Evolutionary conservation across 2,797 vertebrate genomes (phyloP), one percentile per base, ranked within the genome.

Genomic region (Hyperoplus lanceolatus): DNA sequence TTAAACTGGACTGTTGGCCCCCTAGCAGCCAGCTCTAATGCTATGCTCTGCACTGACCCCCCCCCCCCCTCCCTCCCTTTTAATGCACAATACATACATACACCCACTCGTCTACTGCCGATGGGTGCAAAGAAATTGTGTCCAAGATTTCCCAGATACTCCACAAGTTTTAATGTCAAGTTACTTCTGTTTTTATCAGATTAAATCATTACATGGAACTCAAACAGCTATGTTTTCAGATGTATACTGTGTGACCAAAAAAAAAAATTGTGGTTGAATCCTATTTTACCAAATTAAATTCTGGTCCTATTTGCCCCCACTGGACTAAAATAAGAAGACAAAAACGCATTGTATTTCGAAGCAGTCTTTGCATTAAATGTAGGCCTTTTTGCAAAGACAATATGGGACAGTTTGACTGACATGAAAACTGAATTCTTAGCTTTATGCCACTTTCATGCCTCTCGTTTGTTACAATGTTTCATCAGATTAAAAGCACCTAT

Each of bases 1-100:
- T 86, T 82, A 78, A 46, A 72, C 87, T 67, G 73, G 87, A 84
- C 90, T 80, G 29, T 29, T 29, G 87, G 82, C 72, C 91, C 73
- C 81, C 70, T 75, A 69, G 80, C 82, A 87, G 85, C 73, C 89
- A 77, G 41, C 72, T 62, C 43, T 60, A 29, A 72, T 45, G 70
- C 42, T 14, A 29, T 29, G 48, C 62, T 59, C 43, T 53, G 36
- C 15, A 15, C 57, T 0, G 3, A 56, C 7, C 36, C 8, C 56
- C 56, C 14, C 6, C 38, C 48, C 13, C 21, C 14, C 16, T 12
- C 39, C 46, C 41, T 16, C 8, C 1, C 5, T 5, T 5, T 14
- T 13, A 61, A 45, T 49, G 50, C 58, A 58, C 50, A 61, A 56
- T 46, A 75, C 64, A 54, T 55, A 50, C 43, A 68, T 54, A 56